Conservation (phyloP, 2,888 invertebrate genomes). For the Acanthopleura granulata region DNA sequence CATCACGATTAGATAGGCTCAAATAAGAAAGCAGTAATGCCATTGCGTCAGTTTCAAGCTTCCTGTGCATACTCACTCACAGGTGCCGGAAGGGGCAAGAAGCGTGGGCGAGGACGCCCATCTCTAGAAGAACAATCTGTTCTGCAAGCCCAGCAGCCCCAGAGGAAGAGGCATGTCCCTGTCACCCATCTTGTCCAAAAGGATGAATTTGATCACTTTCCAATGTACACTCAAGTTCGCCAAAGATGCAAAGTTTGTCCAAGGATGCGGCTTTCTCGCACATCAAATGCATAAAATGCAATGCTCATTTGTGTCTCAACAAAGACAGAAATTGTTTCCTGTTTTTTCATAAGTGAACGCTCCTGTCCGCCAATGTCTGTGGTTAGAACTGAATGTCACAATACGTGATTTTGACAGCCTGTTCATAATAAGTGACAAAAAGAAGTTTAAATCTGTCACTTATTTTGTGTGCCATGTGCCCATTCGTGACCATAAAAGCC, state of each 20-base stretch:
- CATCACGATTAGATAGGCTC: too few relatives aligned
- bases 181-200: neutral
- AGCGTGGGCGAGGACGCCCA: neutral
- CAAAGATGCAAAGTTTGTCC: conserved; percentile 8
- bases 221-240: neutral
- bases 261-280: neutral
- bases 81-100: neutral
- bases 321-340: conserved; percentile 16
- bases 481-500: too few relatives aligned
- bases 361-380: too few relatives aligned
- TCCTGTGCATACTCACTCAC: neutral
- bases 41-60: conserved; percentile 15
- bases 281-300: conserved; percentile 14
- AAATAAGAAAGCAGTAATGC: too few relatives aligned
- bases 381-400: too few relatives aligned
- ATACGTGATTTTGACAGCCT: too few relatives aligned
- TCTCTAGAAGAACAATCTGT: neutral
- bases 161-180: neutral
- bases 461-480: too few relatives aligned
- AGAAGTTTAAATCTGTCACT: too few relatives aligned
- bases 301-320: conserved; percentile 9
- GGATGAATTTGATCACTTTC: conserved; percentile 15
- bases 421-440: too few relatives aligned
- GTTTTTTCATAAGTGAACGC: neutral
- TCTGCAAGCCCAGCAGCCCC: neutral